Evolutionary conservation across 2,888 invertebrate species (phyloP).

Genomic region (Drosophila austrosaltans): DNA sequence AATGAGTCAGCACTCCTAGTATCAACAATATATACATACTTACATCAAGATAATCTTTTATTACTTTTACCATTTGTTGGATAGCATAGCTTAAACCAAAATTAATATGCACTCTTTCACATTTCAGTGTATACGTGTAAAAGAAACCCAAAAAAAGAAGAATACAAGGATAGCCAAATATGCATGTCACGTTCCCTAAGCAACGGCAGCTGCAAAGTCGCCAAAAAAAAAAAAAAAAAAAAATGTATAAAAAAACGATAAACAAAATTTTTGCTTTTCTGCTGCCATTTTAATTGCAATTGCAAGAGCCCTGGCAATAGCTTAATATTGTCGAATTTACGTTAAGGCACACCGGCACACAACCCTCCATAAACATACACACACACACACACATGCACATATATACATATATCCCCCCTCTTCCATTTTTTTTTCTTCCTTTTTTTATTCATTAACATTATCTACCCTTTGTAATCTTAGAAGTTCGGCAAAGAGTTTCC

Average conservation of each 20-base stretch:
- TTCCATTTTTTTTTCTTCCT: no score
- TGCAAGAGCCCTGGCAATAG: conserved; percentile 54
- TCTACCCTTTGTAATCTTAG: conserved; percentile 74
- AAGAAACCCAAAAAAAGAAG: conserved; percentile 1
- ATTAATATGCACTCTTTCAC: not conserved
- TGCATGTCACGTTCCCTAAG: conserved; percentile 66
- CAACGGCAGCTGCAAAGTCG: conserved; percentile 50
- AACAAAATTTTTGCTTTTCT: conserved; percentile 51
- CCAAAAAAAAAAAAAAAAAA: conserved; percentile 40
- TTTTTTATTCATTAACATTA: conserved; percentile 71
- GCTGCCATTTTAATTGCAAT: conserved; percentile 67
- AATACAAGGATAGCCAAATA: conserved; percentile 49
- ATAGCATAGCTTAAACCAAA: not conserved
- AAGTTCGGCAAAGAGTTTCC: conserved; percentile 54
- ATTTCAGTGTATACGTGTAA: not conserved
- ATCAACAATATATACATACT: no score
- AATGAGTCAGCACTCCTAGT: no score
- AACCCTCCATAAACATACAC: conserved; percentile 34
- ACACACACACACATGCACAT: not conserved
- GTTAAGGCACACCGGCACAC: conserved; percentile 29
- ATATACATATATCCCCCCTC: not conserved
- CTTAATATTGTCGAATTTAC: conserved; percentile 74
- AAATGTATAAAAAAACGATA: conserved; percentile 4
- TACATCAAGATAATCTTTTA: no score
- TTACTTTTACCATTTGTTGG: not conserved